Base-by-base conservation (phyloP, 2,113 vertebrate genomes). In the Arenaria interpres region DNA sequence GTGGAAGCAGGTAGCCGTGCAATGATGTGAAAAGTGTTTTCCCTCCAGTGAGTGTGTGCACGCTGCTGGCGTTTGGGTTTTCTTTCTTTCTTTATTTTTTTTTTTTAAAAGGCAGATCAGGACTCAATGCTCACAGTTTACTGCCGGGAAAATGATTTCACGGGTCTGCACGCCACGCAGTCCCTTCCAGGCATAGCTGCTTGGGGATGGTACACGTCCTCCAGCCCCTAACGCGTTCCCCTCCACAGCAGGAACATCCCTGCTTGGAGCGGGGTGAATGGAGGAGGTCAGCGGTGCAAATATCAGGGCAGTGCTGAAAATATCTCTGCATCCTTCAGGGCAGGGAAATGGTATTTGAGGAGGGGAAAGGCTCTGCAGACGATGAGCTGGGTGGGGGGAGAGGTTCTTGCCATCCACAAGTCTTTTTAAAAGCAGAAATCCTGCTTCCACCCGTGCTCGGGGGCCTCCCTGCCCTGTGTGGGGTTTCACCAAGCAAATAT, bases 401-500 rank as follows among this genome's bases (percentile, higher is more conserved):
- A 33, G 27, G 14, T 30, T 66, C 45, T 51, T 74, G 48, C 27
- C 68, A 43, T n/a, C 33, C 15, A 39, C 37, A 53, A 33, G 9
- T 35, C 10, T 66, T 19, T 59, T 66, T 27, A 14, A 53, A 80
- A 66, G 51, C 63, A 54, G n/a, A 48, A 79, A 30, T 19, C 18
- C 60, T 20, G 7, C 12, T 37, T 73, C 46, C 7, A 4, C 8
- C 24, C 0, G 0, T 41, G 39, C 37, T 75, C 4, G 0, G 48
- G 57, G 20, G 12, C 28, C 8, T 48, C 75, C 51, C 39, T 71
- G 63, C 22, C 45, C 43, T 45, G 41, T 3, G 4, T 53, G 30
- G 35, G 32, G 20, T 77, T 83, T 77, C 66, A 60, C 59, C 53
- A 69, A 12, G 48, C 12, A 63, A 84, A 46, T 39, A 12, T 28